A percentile compares a stretch with the other conserved stretches of the same genome.
Conservation (phyloP, 2,113 vertebrate species). For the Salvelinus sp. region DNA sequence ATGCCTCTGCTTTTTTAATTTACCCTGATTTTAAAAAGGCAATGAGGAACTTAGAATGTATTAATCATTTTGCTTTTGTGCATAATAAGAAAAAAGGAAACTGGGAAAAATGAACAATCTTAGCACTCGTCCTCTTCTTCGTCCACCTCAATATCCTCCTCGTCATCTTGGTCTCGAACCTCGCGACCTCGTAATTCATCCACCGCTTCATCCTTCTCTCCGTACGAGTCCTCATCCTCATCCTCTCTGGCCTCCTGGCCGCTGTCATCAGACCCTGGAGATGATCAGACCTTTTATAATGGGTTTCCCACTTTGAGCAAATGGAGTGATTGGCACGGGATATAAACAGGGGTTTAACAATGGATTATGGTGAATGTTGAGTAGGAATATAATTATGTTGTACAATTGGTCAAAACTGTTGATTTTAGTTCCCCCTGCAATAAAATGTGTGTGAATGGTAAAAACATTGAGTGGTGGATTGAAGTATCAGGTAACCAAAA, state of each 20-base stretch:
- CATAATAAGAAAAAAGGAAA: conserved; percentile 62
- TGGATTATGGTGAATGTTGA: too few relatives aligned
- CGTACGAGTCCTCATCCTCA: conserved; percentile 33
- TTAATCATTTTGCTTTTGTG: conserved; percentile 57
- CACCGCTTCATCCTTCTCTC: conserved; percentile 59
- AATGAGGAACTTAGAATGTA: conserved; percentile 44
- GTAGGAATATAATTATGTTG: too few relatives aligned
- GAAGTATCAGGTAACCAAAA: too few relatives aligned
- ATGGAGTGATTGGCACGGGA: background rate
- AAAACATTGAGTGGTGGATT: too few relatives aligned
- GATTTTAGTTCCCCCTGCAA: too few relatives aligned
- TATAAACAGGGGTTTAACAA: background rate
- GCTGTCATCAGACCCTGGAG: conserved; percentile 72
- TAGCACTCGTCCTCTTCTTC: conserved; percentile 51
- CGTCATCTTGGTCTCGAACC: conserved; percentile 40
- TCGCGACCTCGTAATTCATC: conserved; percentile 56
- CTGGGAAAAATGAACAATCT: conserved; percentile 29
- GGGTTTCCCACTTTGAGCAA: background rate
- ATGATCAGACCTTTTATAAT: background rate
- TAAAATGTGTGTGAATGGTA: too few relatives aligned
- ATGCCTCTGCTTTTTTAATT: conserved; percentile 54
- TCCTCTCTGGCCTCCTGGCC: conserved; percentile 58
- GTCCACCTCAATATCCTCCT: conserved; percentile 48
- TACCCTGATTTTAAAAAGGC: conserved; percentile 61
- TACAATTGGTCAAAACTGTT: too few relatives aligned